These are phyloP conservation scores for Sebastes melanostomus DNA, from an alignment of 2,797 vertebrate species.

Conservation along the genomic window DNA sequence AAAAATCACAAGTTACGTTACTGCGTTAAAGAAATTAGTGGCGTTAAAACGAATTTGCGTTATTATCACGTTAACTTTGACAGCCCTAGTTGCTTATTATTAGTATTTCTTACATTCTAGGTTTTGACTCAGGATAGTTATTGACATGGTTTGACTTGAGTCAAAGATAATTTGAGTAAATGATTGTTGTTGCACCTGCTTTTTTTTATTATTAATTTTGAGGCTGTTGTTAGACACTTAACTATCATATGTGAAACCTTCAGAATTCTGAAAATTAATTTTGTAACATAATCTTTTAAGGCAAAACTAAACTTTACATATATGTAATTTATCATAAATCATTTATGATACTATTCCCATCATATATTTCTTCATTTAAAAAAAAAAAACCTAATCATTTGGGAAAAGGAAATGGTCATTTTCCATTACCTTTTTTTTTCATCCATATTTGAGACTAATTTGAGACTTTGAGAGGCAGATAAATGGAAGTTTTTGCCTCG, in stretches of 20 bases:
- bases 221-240: background rate
- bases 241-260: background rate
- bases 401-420: too few species aligned
- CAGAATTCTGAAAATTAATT: background rate
- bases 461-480: background rate
- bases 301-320: background rate
- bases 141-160: background rate
- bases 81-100: too few species aligned
- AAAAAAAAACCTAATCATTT: too few species aligned
- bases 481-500: background rate
- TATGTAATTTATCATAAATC: background rate
- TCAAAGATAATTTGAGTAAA: background rate
- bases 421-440: too few species aligned
- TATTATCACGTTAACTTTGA: too few species aligned
- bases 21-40: too few species aligned
- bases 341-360: background rate
- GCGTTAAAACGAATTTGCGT: too few species aligned
- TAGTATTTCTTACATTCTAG: background rate
- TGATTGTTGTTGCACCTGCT: background rate
- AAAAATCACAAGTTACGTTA: too few species aligned
- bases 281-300: background rate
- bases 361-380: background rate
- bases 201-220: background rate
- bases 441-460: background rate
- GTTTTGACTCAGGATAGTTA: background rate